phyloP scores from a whole-genome alignment of 2,113 vertebrate genomes.

The Irena cyanogastra region DNA sequence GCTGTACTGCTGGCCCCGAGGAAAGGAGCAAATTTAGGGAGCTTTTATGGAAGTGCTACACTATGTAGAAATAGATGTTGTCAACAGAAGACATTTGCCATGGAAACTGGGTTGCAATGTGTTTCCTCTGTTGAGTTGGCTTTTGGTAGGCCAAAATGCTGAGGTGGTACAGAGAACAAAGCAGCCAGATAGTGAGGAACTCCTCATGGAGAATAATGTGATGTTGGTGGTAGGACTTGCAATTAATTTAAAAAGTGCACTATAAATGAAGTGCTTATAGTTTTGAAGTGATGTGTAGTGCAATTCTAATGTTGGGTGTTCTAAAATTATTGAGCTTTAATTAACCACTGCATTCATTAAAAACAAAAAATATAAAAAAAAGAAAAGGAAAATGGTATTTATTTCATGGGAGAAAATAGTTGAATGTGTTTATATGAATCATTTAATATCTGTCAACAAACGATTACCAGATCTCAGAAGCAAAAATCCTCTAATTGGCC shows the following conservation, averaged over 20 bases:
- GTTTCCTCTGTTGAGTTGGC: neutral
- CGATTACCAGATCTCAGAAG: slow-evolving; percentile 16
- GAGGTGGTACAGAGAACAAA: neutral
- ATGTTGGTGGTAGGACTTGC: neutral
- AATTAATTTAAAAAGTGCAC: neutral
- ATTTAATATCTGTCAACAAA: slow-evolving; percentile 34
- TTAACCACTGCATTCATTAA: neutral
- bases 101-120: neutral
- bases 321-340: neutral
- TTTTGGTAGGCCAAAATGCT: neutral
- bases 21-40: neutral
- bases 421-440: neutral
- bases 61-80: neutral
- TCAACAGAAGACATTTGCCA: neutral
- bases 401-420: neutral
- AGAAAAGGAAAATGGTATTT: neutral
- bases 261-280: slow-evolving; percentile 3
- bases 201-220: neutral
- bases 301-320: neutral
- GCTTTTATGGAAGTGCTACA: neutral
- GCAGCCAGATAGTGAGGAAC: neutral
- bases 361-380: neutral
- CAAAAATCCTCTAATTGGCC: slow-evolving; percentile 24
- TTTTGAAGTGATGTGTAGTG: neutral
- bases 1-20: neutral